These are phyloP conservation scores for Hypanus sabinus DNA, from an alignment of 2,113 vertebrate genomes.

Conservation along the genomic window DNA sequence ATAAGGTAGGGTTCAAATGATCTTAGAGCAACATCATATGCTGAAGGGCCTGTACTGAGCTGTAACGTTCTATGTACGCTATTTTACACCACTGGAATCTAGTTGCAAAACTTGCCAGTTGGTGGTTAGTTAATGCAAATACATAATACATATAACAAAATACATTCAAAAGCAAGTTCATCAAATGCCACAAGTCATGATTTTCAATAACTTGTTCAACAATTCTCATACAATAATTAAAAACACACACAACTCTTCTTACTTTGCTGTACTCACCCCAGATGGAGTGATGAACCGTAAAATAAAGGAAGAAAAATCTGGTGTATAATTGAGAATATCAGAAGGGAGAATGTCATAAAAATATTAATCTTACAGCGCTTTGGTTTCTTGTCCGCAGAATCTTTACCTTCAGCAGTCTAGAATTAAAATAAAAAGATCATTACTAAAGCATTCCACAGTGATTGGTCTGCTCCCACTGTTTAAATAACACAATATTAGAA, in stretches of 20 bases:
- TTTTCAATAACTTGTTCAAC: not conserved
- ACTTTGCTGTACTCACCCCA: not conserved
- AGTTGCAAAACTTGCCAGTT: not conserved
- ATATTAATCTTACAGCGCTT: constrained; percentile 20
- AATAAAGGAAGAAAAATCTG: not conserved
- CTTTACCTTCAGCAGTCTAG: constrained; percentile 16
- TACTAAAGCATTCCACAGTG: not conserved
- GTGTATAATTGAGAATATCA: not conserved
- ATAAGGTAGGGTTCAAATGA: too few species aligned
- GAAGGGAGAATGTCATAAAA: not conserved
- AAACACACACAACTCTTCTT: not conserved
- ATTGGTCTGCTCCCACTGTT: too few species aligned
- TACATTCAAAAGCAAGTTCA: not conserved
- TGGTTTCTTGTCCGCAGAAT: constrained; percentile 10
- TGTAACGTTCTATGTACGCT: too few species aligned
- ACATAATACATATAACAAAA: not conserved
- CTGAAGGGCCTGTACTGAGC: too few species aligned
- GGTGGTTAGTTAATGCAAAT: not conserved
- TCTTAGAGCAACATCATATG: too few species aligned
- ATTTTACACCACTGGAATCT: too few species aligned
- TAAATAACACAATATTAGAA: not conserved
- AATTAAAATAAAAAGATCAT: not conserved
- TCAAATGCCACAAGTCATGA: not conserved
- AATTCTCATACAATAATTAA: not conserved
- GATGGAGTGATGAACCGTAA: too few species aligned